phyloP scores from a whole-genome alignment of 2,888 invertebrate species.

The Caenorhabditis macrosperma region DNA sequence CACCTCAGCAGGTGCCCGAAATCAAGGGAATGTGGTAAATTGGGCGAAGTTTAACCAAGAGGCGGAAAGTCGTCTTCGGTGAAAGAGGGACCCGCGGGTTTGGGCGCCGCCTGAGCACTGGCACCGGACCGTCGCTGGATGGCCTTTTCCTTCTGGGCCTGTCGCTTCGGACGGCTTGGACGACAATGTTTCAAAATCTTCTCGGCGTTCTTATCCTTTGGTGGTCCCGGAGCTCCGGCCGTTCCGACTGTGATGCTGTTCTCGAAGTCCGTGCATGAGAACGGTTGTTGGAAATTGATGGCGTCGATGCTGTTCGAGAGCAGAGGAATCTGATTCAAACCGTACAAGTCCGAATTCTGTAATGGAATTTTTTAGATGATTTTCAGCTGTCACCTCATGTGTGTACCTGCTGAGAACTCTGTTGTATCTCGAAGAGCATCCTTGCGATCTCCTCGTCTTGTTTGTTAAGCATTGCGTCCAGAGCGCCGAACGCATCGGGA shows the following conservation, averaged over 20 bases:
- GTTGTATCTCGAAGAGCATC: not conserved
- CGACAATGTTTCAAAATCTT: slow-evolving; percentile 35
- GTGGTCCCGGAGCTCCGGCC: slow-evolving; percentile 51
- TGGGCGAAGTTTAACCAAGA: slow-evolving; percentile 17
- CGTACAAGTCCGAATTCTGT: not conserved
- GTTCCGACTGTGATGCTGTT: slow-evolving; percentile 31
- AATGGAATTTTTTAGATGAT: too few species aligned
- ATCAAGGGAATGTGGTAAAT: not conserved
- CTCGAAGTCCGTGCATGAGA: slow-evolving; percentile 21
- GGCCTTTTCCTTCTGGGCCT: slow-evolving; percentile 31
- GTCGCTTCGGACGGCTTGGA: slow-evolving; percentile 35
- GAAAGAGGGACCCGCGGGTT: slow-evolving; percentile 25
- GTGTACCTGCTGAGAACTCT: too few species aligned
- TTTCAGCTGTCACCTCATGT: too few species aligned
- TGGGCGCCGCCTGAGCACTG: not conserved
- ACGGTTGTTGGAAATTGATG: not conserved
- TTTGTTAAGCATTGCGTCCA: not conserved
- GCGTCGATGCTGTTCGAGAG: too few species aligned
- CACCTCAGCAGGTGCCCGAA: not conserved
- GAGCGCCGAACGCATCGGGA: too few species aligned
- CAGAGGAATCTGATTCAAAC: too few species aligned
- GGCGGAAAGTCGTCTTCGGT: slow-evolving; percentile 55
- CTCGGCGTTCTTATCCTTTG: slow-evolving; percentile 13
- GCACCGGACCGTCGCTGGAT: slow-evolving; percentile 13
- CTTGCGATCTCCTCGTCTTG: not conserved